These are phyloP conservation scores for Lagopus muta DNA, from an alignment of 2,113 vertebrate species.

Conservation along the genomic window DNA sequence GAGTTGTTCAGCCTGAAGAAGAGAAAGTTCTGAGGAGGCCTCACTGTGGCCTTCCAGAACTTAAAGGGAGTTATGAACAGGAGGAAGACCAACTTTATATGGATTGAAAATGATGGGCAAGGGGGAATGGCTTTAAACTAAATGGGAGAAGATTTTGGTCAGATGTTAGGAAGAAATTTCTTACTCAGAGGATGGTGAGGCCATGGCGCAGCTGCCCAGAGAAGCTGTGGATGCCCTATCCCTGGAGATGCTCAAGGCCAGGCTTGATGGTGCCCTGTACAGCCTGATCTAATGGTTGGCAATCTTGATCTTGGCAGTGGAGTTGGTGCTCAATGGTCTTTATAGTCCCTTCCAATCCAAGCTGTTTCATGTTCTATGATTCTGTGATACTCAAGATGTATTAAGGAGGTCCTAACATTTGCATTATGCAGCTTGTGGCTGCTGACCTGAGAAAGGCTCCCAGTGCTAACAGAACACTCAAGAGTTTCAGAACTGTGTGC, in stretches of 20 bases:
- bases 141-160: background rate
- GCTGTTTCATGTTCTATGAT: background rate
- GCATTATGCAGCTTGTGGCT: background rate
- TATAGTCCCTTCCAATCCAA: background rate
- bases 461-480: background rate
- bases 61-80: background rate
- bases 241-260: background rate
- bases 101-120: background rate
- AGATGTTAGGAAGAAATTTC: background rate
- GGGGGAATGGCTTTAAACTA: background rate
- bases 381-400: background rate
- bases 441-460: background rate
- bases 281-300: background rate
- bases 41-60: background rate
- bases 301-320: background rate
- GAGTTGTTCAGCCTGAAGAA: background rate
- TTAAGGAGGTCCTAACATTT: background rate
- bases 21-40: background rate
- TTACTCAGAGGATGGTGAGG: background rate
- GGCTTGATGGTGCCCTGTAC: background rate
- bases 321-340: background rate
- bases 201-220: background rate
- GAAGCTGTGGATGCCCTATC: background rate
- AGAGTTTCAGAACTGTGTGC: background rate
- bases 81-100: background rate